phyloP scores from a whole-genome alignment of 2,888 invertebrate species.

The Aquatica leii region DNA sequence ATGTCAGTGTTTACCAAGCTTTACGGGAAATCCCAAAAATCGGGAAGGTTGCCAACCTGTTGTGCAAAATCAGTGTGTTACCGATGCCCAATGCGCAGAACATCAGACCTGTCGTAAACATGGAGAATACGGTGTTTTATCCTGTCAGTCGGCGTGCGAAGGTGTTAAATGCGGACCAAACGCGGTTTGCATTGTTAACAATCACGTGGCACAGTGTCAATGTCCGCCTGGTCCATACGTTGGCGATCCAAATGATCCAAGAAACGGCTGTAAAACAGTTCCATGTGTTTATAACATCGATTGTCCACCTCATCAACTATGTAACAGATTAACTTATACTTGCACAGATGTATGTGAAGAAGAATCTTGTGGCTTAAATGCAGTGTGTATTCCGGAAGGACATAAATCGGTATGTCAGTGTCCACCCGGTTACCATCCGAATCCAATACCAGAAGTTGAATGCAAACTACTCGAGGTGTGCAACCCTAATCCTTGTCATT shows the following conservation, averaged over 20 bases:
- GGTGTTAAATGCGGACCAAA: slow-evolving; percentile 82
- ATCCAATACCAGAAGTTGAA: slow-evolving; percentile 85
- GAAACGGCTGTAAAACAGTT: slow-evolving; percentile 78
- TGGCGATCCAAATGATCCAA: slow-evolving; percentile 83
- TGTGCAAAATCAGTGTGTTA: slow-evolving; percentile 77
- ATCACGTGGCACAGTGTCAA: slow-evolving; percentile 88
- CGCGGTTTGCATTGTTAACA: slow-evolving; percentile 87
- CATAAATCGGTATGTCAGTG: slow-evolving; percentile 86
- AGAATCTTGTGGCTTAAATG: slow-evolving; percentile 85
- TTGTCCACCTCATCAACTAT: slow-evolving; percentile 80
- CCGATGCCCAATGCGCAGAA: slow-evolving; percentile 84
- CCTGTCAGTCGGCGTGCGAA: slow-evolving; percentile 82
- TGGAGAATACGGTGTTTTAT: slow-evolving; percentile 65
- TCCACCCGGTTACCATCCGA: slow-evolving; percentile 81
- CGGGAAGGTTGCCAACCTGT: slow-evolving; percentile 83
- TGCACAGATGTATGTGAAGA: slow-evolving; percentile 84
- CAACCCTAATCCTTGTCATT: slow-evolving; percentile 81
- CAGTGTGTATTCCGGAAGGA: slow-evolving; percentile 87
- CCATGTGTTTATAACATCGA: slow-evolving; percentile 89
- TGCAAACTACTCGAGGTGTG: slow-evolving; percentile 78
- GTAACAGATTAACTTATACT: slow-evolving; percentile 82
- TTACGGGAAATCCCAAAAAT: slow-evolving; percentile 88
- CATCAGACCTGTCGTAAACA: slow-evolving; percentile 78
- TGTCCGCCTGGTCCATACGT: slow-evolving; percentile 88
- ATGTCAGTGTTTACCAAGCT: slow-evolving; percentile 86